Evolutionary conservation across 2,113 vertebrate genomes (phyloP), one percentile per base, ranked within the genome.

Genomic region (Donacobius atricapilla): DNA sequence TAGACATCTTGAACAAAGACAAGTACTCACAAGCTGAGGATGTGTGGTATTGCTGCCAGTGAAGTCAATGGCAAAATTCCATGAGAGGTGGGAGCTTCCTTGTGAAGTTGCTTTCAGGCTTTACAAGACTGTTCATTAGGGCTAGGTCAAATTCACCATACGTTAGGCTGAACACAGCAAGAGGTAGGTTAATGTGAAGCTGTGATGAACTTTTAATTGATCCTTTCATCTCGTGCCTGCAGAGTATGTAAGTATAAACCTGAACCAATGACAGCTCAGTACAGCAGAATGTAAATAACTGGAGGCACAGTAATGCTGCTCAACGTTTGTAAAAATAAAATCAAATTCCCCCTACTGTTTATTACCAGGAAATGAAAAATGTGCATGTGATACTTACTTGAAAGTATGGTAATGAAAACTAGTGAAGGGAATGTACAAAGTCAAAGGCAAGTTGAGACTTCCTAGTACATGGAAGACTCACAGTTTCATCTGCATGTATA

Each of bases 251-350:
- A 14, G 40, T 40, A 40, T 40, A 40, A 40, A 40, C 11, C 40
- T 40, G 40, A 40, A 40, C n/a, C 58, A 71, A 69, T 57, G 24
- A 37, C 19, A 70, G 17, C 37, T 66, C 39, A 86, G 14, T 35
- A 42, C 13, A 53, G 69, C 54, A 80, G 75, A 83, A 72, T 71
- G 82, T 71, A 97, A 95, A 93, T 90, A 95, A 79, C 73, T 82
- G 22, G 71, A 93, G 51, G 72, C 64, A 65, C 30, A 57, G 17
- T 51, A 35, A 61, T 73, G 44, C 37, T 47, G 33, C 44, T 96
- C 58, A 86, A 37, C 33, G 37, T 90, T 95, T 95, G 75, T 95
- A 71, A 92, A 89, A 94, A 33, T 75, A 81, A 93, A 80, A 81
- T 61, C 22, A 50, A 68, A 72, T 53, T 47, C 22, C 15, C 35